Base-by-base conservation (phyloP, 2,888 invertebrate species). In the Fragum whitleyi region DNA sequence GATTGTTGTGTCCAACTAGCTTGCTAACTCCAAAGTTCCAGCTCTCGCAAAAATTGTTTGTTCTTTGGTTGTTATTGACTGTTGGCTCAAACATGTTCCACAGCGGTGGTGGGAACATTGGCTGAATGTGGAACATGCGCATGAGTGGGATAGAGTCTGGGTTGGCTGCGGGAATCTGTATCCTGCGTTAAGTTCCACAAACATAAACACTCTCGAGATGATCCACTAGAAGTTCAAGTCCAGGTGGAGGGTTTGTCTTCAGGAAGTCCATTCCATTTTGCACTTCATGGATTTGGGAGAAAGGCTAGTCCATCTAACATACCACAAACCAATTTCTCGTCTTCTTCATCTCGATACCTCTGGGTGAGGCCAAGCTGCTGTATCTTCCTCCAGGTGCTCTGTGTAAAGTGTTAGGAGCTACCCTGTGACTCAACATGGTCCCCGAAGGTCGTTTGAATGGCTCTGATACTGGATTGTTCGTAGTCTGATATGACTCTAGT, bases 271-370 rank as follows among this genome's bases (percentile, higher is more conserved):
- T 65, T 9, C 51, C 74, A 16, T 42, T 36, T 14, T 5, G 19
- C 14, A 71, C 51, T 19, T 72, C 29, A 42, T 47, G n/a, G 9
- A 57, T 36, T 5, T 19, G 55, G 70, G 2, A 55, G 57, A 29
- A 70, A 70, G 11, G 70, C 70, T n/a, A 70, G 29, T 5, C 70
- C 70, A 36, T 74, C 62, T 14, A 75, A 19, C 69, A 75, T 75
- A 29, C 69, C 75, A 59, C 69, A 67, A 57, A 69, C 57, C 21
- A 29, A 28, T 14, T 32, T 68, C n/a, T 69, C 32, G 5, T 55
- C 57, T 26, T 59, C 67, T 26, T 59, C 65, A 6, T 5, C 23
- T 57, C 53, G 65, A 53, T 74, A 74, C 14, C n/a, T 5, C 21
- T 69, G 36, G 6, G 39, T 57, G 16, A 68, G 42, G 7, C 42